Percentiles rank a stretch among this genome's conserved stretches.
Conservation (phyloP, 2,797 vertebrate genomes). For the Ctenosaura bakeri region DNA sequence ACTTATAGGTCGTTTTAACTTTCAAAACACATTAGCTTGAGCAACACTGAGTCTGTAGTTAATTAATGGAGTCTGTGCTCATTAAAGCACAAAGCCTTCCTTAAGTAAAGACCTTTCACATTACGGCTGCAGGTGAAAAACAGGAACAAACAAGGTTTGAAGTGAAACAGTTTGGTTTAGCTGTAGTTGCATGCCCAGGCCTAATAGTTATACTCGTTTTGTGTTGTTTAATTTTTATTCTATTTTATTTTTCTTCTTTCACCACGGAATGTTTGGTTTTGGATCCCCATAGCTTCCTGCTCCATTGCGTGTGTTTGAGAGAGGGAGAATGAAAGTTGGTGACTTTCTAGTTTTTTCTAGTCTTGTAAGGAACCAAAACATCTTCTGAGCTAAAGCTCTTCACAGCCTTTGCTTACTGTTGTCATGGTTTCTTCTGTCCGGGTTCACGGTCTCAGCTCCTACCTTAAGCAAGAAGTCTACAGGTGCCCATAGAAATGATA, state of each 20-base stretch:
- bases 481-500: conserved; percentile 19
- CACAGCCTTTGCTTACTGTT: not conserved
- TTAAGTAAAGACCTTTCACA: not conserved
- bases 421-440: not conserved
- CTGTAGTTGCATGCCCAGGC: not conserved
- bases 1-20: conserved; percentile 47
- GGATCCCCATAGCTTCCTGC: not conserved
- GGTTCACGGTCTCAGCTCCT: conserved; percentile 28
- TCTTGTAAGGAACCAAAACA: not conserved
- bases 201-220: not conserved
- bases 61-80: conserved; percentile 69
- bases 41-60: conserved; percentile 65
- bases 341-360: not conserved
- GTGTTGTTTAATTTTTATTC: not conserved
- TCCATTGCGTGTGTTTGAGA: too few relatives aligned
- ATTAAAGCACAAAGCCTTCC: conserved; percentile 18
- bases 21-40: conserved; percentile 69
- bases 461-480: conserved; percentile 24
- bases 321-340: not conserved
- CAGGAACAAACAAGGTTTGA: not conserved
- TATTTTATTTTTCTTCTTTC: not conserved
- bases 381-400: not conserved
- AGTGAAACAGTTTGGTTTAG: not conserved
- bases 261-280: not conserved
- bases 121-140: not conserved